These are phyloP conservation scores for Sebastes schlegelii DNA, from an alignment of 2,113 vertebrate genomes.

Conservation along the genomic window DNA sequence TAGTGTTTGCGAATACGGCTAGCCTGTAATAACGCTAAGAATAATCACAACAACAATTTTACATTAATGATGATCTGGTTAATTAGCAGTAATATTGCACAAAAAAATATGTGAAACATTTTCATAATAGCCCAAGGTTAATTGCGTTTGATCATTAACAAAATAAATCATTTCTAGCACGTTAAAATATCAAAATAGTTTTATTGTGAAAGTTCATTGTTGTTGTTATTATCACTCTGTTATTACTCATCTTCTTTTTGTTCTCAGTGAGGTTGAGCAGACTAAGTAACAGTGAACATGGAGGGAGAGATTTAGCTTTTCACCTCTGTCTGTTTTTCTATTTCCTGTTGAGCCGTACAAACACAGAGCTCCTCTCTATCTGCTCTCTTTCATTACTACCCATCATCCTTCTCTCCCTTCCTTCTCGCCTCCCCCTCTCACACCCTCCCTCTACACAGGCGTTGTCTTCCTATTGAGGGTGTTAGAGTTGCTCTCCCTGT, in stretches of 20 bases:
- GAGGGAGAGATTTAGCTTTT: slow-evolving; percentile 64
- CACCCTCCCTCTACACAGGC: slow-evolving; percentile 81
- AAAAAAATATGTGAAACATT: slow-evolving; percentile 72
- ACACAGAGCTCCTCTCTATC: slow-evolving; percentile 40
- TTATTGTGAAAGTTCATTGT: slow-evolving; percentile 80
- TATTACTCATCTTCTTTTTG: slow-evolving; percentile 73
- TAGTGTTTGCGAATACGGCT: slow-evolving; percentile 70
- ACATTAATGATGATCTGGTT: slow-evolving; percentile 72
- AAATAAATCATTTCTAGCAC: slow-evolving; percentile 84
- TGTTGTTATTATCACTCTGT: slow-evolving; percentile 84
- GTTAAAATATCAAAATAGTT: slow-evolving; percentile 84
- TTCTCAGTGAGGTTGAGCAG: slow-evolving; percentile 67
- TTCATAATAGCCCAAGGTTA: slow-evolving; percentile 81
- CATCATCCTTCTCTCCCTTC: slow-evolving; percentile 18
- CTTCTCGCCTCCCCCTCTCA: slow-evolving; percentile 1
- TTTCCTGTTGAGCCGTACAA: slow-evolving; percentile 40
- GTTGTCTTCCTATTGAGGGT: slow-evolving; percentile 94
- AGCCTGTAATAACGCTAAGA: slow-evolving; percentile 79
- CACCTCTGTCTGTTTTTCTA: slow-evolving; percentile 28
- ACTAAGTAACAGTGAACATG: slow-evolving; percentile 74
- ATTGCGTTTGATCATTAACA: slow-evolving; percentile 81
- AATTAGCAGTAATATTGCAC: slow-evolving; percentile 78
- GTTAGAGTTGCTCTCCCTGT: slow-evolving; percentile 89
- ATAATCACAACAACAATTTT: slow-evolving; percentile 85
- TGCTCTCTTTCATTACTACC: slow-evolving; percentile 12